Evolutionary conservation across 2,113 vertebrate species (phyloP).

Genomic region (Esox niger): DNA sequence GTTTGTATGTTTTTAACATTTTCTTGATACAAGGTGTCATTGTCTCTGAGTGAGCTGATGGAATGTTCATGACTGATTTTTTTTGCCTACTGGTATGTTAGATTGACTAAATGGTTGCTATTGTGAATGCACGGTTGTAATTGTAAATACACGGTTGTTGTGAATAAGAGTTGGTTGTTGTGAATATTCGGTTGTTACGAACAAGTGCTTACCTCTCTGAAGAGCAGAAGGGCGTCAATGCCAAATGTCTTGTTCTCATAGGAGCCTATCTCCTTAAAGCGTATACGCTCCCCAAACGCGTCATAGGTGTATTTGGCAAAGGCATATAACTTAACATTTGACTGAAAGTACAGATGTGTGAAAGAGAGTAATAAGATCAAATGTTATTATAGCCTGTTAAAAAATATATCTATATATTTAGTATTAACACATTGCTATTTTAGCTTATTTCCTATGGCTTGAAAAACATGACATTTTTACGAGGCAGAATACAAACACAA

Average conservation of each 20-base stretch:
- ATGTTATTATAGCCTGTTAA: background rate
- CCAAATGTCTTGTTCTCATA: conserved; percentile 40
- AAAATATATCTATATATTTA: no score
- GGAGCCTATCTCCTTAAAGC: conserved; percentile 39
- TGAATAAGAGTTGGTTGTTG: no score
- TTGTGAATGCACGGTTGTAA: no score
- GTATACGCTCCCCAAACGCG: conserved; percentile 41
- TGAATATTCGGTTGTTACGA: background rate
- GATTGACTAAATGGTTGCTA: no score
- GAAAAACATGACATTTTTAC: no score
- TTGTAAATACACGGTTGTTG: background rate
- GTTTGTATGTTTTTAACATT: background rate
- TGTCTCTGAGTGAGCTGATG: background rate
- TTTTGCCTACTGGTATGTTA: no score
- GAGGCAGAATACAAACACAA: no score
- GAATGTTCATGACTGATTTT: background rate
- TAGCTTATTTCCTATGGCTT: no score
- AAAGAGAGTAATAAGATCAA: background rate
- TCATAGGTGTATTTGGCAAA: conserved; percentile 59
- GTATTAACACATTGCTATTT: background rate
- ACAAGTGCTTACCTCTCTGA: no score
- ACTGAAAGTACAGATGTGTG: conserved; percentile 38
- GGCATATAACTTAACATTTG: conserved; percentile 39
- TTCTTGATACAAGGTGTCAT: background rate
- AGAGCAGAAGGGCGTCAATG: conserved; percentile 61